These are phyloP conservation scores for Petrocephalus microphthalmus DNA, from an alignment of 2,113 vertebrate species.

Conservation along the genomic window DNA sequence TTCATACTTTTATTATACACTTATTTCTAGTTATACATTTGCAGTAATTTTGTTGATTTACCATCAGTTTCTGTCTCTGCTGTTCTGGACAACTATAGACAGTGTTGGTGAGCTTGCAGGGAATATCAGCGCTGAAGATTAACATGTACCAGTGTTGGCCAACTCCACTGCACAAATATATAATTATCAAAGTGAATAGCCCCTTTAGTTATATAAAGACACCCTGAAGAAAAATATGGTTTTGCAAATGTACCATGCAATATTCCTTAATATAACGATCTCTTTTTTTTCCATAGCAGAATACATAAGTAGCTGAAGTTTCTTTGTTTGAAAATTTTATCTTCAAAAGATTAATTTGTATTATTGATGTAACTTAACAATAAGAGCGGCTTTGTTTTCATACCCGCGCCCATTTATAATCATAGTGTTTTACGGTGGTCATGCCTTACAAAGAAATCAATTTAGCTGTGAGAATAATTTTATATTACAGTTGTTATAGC, in stretches of 20 bases:
- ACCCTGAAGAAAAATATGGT: not conserved
- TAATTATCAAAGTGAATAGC: not conserved
- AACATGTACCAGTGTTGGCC: not conserved
- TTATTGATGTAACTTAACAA: not conserved
- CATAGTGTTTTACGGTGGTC: not conserved
- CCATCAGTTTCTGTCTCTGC: not conserved
- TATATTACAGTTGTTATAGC: not conserved
- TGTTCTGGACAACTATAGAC: not conserved
- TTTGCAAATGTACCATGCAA: not conserved
- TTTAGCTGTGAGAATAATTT: not conserved
- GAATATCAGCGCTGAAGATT: not conserved
- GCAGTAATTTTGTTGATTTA: not conserved
- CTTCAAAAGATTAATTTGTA: not conserved
- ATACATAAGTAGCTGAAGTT: not conserved
- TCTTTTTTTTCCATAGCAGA: not conserved
- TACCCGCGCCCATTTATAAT: not conserved
- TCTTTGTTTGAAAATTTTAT: not conserved
- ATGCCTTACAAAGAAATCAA: not conserved
- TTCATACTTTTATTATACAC: not conserved
- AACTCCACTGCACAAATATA: not conserved
- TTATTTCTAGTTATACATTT: not conserved
- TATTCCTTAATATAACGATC: not conserved
- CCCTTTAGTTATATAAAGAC: not conserved
- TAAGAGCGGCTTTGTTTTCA: not conserved
- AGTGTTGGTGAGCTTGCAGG: not conserved